These are phyloP conservation scores for Drosophila lini DNA, from an alignment of 1,140 invertebrate species.

Conservation along the genomic window DNA sequence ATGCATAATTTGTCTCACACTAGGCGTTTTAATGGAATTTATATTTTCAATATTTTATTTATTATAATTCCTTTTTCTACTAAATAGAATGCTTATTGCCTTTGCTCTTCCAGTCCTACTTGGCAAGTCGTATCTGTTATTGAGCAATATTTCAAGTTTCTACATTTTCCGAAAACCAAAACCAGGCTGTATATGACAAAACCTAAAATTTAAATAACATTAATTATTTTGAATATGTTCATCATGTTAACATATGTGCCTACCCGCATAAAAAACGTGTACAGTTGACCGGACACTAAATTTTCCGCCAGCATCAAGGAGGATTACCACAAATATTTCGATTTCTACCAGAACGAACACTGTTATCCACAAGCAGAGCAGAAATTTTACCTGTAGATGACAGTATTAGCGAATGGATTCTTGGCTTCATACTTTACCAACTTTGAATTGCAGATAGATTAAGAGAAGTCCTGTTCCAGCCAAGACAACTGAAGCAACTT, in stretches of 20 bases:
- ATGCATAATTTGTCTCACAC: too few species aligned
- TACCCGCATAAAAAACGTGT: not conserved
- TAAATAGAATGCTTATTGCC: not conserved
- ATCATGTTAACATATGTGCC: not conserved
- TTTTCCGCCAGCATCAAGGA: not conserved
- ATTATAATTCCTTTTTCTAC: not conserved
- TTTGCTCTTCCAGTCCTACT: too few species aligned
- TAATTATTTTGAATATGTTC: not conserved
- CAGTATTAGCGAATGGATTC: not conserved
- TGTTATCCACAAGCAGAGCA: conserved; percentile 11
- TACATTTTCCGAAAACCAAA: conserved; percentile 1
- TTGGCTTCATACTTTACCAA: not conserved
- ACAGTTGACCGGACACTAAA: not conserved
- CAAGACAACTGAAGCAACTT: not conserved
- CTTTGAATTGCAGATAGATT: conserved; percentile 16
- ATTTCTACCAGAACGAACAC: not conserved
- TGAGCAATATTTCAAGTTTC: not conserved
- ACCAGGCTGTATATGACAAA: not conserved
- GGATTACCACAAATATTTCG: not conserved
- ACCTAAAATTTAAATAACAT: not conserved
- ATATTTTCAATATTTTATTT: not conserved
- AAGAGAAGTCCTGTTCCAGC: conserved; percentile 1
- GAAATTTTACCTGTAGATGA: not conserved
- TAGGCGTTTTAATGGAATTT: too few species aligned
- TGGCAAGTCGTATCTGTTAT: not conserved